These are phyloP conservation scores for Xylota sylvarum DNA, from an alignment of 2,888 invertebrate species.

Conservation along the genomic window DNA sequence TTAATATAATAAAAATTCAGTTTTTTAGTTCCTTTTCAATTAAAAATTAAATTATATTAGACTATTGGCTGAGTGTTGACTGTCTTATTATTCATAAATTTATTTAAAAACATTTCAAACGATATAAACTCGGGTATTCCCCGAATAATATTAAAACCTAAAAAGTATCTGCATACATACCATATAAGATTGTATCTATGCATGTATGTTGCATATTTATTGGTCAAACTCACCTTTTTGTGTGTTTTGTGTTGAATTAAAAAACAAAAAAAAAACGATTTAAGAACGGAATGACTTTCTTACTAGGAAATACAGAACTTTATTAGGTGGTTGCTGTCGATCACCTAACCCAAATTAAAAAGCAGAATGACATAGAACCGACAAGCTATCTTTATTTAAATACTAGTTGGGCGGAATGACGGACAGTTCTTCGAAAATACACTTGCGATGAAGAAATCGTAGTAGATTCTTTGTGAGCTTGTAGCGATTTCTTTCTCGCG, in stretches of 20 bases:
- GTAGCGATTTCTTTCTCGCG: too few relatives aligned
- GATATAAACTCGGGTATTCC: conserved; percentile 16
- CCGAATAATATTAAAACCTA: not conserved
- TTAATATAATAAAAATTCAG: not conserved
- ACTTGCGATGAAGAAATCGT: not conserved
- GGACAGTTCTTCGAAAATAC: too few relatives aligned
- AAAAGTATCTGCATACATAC: too few relatives aligned
- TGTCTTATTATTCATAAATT: not conserved
- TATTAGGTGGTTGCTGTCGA: too few relatives aligned
- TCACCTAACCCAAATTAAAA: too few relatives aligned
- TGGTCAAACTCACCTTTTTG: conserved; percentile 62
- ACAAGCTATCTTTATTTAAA: too few relatives aligned
- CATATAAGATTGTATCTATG: not conserved
- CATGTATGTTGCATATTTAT: not conserved
- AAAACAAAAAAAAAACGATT: too few relatives aligned
- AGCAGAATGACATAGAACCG: too few relatives aligned
- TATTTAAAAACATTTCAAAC: not conserved
- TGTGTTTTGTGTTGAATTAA: conserved; percentile 20
- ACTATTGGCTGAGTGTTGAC: not conserved
- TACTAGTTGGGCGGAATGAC: too few relatives aligned
- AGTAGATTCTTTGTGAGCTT: too few relatives aligned
- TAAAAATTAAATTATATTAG: not conserved
- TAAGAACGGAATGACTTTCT: too few relatives aligned
- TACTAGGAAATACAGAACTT: too few relatives aligned
- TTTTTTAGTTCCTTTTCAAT: conserved; percentile 1